These are phyloP conservation scores for Papilio polyxenes DNA, from an alignment of 1,140 invertebrate species.

Conservation along the genomic window DNA sequence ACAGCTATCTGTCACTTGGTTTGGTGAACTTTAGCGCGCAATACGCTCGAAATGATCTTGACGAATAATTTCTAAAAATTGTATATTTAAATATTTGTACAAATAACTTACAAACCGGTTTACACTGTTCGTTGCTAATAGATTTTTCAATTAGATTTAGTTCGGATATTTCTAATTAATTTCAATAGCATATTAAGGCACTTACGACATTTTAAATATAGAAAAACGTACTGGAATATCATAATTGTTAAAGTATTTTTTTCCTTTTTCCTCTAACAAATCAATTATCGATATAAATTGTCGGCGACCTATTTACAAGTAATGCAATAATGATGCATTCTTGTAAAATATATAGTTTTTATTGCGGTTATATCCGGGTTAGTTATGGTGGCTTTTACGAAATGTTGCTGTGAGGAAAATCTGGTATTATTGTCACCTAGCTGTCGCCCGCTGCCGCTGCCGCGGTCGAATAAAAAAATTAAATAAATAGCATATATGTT, in stretches of 20 bases:
- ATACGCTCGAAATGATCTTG: no score
- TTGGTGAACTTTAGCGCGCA: no score
- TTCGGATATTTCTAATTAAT: background rate
- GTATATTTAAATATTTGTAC: background rate
- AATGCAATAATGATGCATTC: background rate
- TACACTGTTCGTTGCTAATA: background rate
- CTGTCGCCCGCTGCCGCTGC: no score
- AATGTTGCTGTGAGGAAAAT: slow-evolving; percentile 6
- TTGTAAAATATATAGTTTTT: background rate
- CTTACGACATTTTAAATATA: no score
- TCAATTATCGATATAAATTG: background rate
- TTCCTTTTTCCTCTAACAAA: background rate
- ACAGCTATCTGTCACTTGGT: no score
- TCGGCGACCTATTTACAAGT: background rate
- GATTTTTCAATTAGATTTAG: background rate
- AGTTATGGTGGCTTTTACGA: background rate
- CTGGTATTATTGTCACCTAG: background rate
- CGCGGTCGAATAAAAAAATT: background rate
- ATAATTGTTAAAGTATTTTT: background rate
- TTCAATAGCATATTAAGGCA: background rate
- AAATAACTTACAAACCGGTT: background rate
- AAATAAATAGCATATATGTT: background rate
- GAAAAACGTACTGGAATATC: no score
- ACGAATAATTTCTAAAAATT: background rate
- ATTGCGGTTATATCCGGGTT: background rate